Base-by-base conservation (phyloP, 2,797 vertebrate species). In the Girardinus metallicus region DNA sequence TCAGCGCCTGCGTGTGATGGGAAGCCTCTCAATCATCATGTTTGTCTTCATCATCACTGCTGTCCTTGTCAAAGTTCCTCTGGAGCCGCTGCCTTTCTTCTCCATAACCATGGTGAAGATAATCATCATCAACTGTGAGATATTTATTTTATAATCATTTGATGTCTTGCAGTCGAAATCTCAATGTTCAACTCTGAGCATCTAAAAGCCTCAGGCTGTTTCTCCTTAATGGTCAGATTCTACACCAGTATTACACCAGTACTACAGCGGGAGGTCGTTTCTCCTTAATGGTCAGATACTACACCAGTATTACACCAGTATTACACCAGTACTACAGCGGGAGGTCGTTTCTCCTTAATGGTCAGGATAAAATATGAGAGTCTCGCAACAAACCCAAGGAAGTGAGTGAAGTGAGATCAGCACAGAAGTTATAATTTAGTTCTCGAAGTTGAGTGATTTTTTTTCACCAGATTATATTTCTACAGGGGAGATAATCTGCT, bases 61-160 rank as follows among this genome's bases (percentile, higher is more conserved):
- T 0, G 39, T 82, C 9, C 77, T 97, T 13, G 97, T 97, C 75
- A 96, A 94, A 80, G 86, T 97, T 80, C 76, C 90, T 23, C 62
- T 97, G 91, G 89, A 90, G 16, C 95, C 94, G 0, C 83, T 89
- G 6, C 77, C 83, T 5, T 97, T 97, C 86, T 97, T 97, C 85
- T 87, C 85, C 21, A 11, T 96, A 71, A 97, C 97, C 74, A 96
- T 97, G 96, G 88, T 95, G 21, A 97, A 95, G 4, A 95, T 97
- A 55, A 91, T 96, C 94, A 95, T 97, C 90, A 97, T 97, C 83
- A 97, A 97, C 90, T 97, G 97, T 97, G 92, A 95, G 95, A 86
- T 21, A 0, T 68, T 46, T 16, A 31, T 9, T 47, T 62, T 7
- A 64, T 9, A 64, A 16, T 62, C 29, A 34, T 62, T 34, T 62